Base-by-base conservation (phyloP, 30 jellyfish, hydroid and myxozoan species). In the Kudoa iwatai region DNA sequence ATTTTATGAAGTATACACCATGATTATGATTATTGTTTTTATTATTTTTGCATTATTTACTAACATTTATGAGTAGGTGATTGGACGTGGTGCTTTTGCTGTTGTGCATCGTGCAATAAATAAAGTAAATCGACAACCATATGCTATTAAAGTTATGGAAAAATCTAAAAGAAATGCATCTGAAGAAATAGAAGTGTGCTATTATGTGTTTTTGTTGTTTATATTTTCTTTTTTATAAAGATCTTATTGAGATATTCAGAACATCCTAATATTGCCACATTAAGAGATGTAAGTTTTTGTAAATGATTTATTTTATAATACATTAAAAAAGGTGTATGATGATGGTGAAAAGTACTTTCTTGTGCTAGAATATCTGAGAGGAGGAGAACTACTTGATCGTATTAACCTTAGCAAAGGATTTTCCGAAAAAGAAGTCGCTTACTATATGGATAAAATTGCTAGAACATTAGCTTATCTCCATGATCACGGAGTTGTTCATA, bases 401-500 rank as follows among this genome's bases (percentile, higher is more conserved):
- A 74, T 74, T 20, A 55, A 44, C 54, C 54, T 54, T 32, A 86
- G 56, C 48, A 74, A 74, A 32, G 60, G 53, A 39, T 50, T 61
- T 20, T 74, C 86, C 18, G 94, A 74, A 45, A 51, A 60, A 42
- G 94, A 74, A 38, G 79, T 84, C 2, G 94, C 94, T 18, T 41
- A 39, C 51, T 48, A 59, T 9, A 22, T 62, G 49, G 94, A 62
- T 21, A 62, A 44, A 16, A 40, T 74, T 17, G 50, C 84, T 7
- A 55, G 50, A 32, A 62, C 94, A 10, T 57, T 74, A 33, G 85
- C 60, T 38, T 74, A 54, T 33, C 60, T 74, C 13, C 94, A 74
- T 45, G 84, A 55, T 46, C 82, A 55, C 34, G 94, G 94, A 57
- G 94, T 74, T 48, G 94, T 74, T 24, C 94, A 74, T 26, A 54